Evolutionary conservation across 2,113 vertebrate genomes (phyloP).

Genomic region (Perognathus longimembris): DNA sequence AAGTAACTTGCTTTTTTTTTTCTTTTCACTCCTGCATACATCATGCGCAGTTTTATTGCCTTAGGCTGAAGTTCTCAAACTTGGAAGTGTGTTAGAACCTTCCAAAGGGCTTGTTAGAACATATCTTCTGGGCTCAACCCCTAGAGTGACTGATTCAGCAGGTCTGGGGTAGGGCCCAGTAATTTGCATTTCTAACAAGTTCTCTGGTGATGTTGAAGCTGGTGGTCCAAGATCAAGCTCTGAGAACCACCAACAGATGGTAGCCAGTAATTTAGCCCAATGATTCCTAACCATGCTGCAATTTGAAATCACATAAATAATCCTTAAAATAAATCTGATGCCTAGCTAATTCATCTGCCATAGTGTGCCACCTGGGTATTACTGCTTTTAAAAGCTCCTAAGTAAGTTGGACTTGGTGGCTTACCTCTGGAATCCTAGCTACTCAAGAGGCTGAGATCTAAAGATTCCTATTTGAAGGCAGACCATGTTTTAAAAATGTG

Average conservation of each 20-base stretch:
- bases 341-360: not conserved
- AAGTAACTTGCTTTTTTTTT: slow-evolving; percentile 35
- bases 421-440: too few relatives aligned
- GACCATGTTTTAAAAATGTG: too few relatives aligned
- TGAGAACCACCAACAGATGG: not conserved
- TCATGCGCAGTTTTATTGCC: slow-evolving; percentile 39
- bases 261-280: not conserved
- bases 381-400: not conserved
- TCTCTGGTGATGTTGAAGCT: not conserved
- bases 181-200: slow-evolving; percentile 45
- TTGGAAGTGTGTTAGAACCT: slow-evolving; percentile 32
- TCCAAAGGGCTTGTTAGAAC: slow-evolving; percentile 67
- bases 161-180: slow-evolving; percentile 2
- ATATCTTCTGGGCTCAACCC: not conserved
- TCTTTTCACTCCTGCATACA: not conserved
- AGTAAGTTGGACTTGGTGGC: too few relatives aligned
- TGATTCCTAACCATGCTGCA: not conserved
- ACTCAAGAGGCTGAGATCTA: too few relatives aligned
- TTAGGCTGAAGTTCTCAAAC: slow-evolving; percentile 52
- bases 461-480: too few relatives aligned
- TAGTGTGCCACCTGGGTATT: not conserved
- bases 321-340: slow-evolving; percentile 24
- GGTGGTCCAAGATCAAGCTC: not conserved
- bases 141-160: slow-evolving; percentile 22
- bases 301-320: not conserved